These are phyloP conservation scores for Ephialtes manifestator DNA, from an alignment of 2,888 invertebrate genomes.

Conservation along the genomic window DNA sequence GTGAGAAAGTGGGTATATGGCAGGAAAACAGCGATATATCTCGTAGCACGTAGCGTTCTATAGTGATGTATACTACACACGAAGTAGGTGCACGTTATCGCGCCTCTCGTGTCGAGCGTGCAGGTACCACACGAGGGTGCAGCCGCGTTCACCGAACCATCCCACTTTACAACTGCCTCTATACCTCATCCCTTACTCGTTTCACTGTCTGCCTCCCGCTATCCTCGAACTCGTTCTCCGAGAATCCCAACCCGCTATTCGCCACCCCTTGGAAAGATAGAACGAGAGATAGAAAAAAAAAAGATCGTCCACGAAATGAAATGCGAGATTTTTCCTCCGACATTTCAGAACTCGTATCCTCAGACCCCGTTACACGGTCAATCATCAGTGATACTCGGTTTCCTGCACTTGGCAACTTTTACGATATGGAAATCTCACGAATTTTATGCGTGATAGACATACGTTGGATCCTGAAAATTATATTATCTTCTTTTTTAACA, in stretches of 20 bases:
- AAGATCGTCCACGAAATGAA: slow-evolving; percentile 31
- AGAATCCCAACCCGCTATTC: slow-evolving; percentile 53
- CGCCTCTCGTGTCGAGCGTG: slow-evolving; percentile 51
- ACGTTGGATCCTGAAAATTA: not conserved
- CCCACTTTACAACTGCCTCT: slow-evolving; percentile 62
- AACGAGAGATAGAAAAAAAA: slow-evolving; percentile 28
- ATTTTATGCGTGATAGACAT: not conserved
- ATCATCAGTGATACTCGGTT: slow-evolving; percentile 27
- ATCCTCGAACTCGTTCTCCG: slow-evolving; percentile 49
- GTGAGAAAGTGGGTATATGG: slow-evolving; percentile 40
- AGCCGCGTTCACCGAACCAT: slow-evolving; percentile 47
- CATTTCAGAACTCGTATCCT: not conserved
- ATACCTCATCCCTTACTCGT: slow-evolving; percentile 43
- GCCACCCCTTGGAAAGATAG: slow-evolving; percentile 26
- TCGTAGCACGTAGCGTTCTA: slow-evolving; percentile 36
- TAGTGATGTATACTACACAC: slow-evolving; percentile 30
- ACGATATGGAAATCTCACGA: not conserved
- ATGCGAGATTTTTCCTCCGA: slow-evolving; percentile 35
- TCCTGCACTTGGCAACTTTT: not conserved
- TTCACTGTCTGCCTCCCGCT: slow-evolving; percentile 35
- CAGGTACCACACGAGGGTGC: slow-evolving; percentile 44
- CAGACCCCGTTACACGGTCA: not conserved
- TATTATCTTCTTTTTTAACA: too few species aligned
- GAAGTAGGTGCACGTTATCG: slow-evolving; percentile 61
- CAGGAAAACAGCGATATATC: slow-evolving; percentile 58